These are phyloP conservation scores for Montipora sp. DNA, from an alignment of 64 coral and sea anemone species.

Conservation along the genomic window DNA sequence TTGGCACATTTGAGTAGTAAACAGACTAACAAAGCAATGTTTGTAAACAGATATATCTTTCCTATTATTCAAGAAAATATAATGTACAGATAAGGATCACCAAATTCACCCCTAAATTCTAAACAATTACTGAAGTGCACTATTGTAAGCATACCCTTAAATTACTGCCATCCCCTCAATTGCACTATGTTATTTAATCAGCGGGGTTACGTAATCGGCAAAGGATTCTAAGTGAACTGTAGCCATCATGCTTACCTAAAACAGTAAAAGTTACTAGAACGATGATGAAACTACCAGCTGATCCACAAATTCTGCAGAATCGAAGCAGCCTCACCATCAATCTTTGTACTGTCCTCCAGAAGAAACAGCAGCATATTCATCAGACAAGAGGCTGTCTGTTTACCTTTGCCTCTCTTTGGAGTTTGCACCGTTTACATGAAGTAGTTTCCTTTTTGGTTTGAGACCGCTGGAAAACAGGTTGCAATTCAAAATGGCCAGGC, in stretches of 20 bases:
- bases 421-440: not conserved
- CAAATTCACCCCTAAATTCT: no score
- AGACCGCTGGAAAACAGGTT: not conserved
- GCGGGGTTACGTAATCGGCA: constrained; percentile 10
- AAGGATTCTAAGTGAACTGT: not conserved
- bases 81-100: no score
- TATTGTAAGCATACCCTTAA: no score
- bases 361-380: not conserved
- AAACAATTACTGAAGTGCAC: no score
- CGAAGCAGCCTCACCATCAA: not conserved
- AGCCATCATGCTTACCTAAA: not conserved
- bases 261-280: not conserved
- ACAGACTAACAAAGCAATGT: no score
- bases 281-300: not conserved
- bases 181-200: not conserved
- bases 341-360: not conserved
- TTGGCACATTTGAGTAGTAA: no score
- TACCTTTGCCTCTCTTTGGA: not conserved
- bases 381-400: not conserved
- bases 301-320: constrained; percentile 5
- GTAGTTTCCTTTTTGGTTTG: not conserved
- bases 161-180: no score
- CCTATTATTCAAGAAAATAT: no score
- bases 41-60: no score
- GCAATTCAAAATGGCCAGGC: constrained; percentile 76